phyloP scores from a whole-genome alignment of 2,113 vertebrate species.

The Echinops telfairi region DNA sequence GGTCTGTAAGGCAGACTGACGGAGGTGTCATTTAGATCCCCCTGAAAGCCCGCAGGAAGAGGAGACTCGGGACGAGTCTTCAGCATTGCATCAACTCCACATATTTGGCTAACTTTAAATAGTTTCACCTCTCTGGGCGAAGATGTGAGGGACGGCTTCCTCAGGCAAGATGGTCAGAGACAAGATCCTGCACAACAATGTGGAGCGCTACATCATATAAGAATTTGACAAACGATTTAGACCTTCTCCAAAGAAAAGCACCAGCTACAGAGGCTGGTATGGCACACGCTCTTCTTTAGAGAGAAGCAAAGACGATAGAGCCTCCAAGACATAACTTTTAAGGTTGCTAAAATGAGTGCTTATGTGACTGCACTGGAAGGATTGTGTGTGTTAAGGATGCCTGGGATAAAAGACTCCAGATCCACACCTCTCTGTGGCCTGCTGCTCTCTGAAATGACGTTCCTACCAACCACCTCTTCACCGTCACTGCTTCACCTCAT shows the following conservation, averaged over 20 bases:
- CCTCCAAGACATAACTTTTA: background rate
- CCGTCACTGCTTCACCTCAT: background rate
- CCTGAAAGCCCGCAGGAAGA: background rate
- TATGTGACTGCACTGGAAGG: conserved; percentile 20
- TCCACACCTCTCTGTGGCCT: background rate
- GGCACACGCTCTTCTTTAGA: background rate
- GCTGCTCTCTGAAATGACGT: background rate
- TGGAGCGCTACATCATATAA: background rate
- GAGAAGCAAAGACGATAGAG: background rate
- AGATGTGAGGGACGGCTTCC: background rate
- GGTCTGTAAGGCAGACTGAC: background rate
- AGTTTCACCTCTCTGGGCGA: background rate
- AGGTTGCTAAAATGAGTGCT: conserved; percentile 44
- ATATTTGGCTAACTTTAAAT: background rate
- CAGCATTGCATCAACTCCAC: background rate
- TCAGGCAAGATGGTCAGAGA: background rate
- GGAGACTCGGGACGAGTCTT: background rate
- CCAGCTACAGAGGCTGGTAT: background rate
- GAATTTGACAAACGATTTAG: background rate
- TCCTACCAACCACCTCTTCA: background rate
- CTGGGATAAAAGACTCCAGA: background rate
- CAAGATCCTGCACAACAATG: background rate
- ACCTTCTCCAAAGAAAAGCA: background rate
- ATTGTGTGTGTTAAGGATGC: background rate
- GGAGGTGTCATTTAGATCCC: background rate